Base-by-base conservation (phyloP, 2,113 vertebrate genomes). In the Raja brachyura region DNA sequence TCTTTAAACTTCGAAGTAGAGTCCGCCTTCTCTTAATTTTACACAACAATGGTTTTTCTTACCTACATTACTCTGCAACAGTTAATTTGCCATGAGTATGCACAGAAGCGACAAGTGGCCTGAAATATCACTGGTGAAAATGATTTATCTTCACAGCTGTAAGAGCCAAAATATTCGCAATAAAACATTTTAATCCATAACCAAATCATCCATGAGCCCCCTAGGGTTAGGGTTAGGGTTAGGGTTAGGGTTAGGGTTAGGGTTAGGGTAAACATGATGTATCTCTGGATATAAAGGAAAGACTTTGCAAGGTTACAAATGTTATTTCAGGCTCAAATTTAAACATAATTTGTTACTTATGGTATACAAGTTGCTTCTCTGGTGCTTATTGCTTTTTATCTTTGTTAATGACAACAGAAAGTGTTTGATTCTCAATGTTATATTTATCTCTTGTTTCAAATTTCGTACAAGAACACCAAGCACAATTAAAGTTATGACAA, bases 401-500 rank as follows among this genome's bases (percentile, higher is more conserved):
- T 28, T 63, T 63, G 14, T 18, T 59, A 11, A 61, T 88, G 83
- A 66, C 18, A 14, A 1, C 61, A 4, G 5, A 33, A 66, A 20
- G 56, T 88, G 31, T 16, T 63, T 31, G 59, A 25, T 10, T 63
- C 56, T 63, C n/a, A 59, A 25, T 83, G 8, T 56, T 25, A 31
- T 31, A 39, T 81, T 81, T 81, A 39, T 33, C 66, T 25, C 54
- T 94, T 93, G 96, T 96, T 48, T 96, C 97, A 96, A 95, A 95
- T 97, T 97, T 96, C 96, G 97, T 97, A 96, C 96, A 94, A 94
- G 95, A 94, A 96, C 95, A 95, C 94, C 94, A 96, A 96, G 96
- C 96, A 96, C 96, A 97, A 97, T 95, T 96, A 95, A 95, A 95
- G 94, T 96, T 97, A 97, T 96, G 96, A 96, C 96, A 96, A 97